A percentile compares a stretch with the other conserved stretches of the same genome.
These are phyloP conservation scores for Macrophya annulata DNA, from an alignment of 2,888 invertebrate species.

Conservation along the genomic window DNA sequence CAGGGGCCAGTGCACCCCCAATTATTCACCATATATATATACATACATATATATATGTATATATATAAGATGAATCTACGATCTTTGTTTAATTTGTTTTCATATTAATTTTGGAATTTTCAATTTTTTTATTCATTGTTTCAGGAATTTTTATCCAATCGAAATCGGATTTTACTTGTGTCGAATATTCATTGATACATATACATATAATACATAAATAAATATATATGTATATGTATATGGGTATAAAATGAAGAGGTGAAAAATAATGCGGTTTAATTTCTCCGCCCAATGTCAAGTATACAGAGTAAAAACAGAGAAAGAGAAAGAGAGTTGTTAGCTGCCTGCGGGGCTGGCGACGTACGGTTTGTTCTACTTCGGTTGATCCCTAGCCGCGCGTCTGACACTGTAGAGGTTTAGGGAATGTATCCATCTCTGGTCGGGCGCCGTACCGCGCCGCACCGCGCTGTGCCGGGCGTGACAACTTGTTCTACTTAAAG, in stretches of 20 bases:
- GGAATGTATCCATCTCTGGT: not conserved
- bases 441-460: not conserved
- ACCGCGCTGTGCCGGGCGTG: constrained; percentile 8
- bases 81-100: not conserved
- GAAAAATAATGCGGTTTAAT: not conserved
- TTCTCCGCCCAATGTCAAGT: constrained; percentile 39
- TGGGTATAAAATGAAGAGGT: not conserved
- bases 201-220: not conserved
- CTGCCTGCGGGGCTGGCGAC: constrained; percentile 1
- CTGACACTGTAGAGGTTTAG: not conserved
- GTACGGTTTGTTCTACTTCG: constrained; percentile 42
- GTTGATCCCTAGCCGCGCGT: not conserved
- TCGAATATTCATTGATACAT: not conserved
- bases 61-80: not conserved
- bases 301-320: not conserved
- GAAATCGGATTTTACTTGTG: not conserved
- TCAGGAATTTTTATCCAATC: not conserved
- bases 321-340: no score
- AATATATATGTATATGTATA: not conserved
- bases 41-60: not conserved
- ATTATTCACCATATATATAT: not conserved
- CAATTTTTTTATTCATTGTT: no score
- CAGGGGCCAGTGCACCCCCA: constrained; percentile 76
- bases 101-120: no score
- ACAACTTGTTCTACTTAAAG: constrained; percentile 45